Evolutionary conservation across 2,797 vertebrate species (phyloP).

Genomic region (Microctenopoma stevenorrisi): DNA sequence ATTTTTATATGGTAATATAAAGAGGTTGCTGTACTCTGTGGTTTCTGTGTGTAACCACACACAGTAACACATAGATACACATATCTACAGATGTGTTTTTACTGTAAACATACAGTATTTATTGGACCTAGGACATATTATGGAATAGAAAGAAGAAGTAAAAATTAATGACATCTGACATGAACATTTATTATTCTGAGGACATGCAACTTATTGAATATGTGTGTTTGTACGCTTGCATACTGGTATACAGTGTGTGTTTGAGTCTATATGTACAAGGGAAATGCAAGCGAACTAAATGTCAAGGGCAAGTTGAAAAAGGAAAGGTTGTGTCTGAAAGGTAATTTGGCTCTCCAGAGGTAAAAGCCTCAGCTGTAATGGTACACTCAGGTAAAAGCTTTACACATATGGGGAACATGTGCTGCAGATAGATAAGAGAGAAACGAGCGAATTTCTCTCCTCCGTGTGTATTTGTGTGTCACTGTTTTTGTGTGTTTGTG

Average conservation of each 20-base stretch:
- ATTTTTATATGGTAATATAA: too few relatives aligned
- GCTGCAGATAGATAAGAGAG: slow-evolving; percentile 82
- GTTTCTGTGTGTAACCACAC: background rate
- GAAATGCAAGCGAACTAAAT: slow-evolving; percentile 76
- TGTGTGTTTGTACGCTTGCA: background rate
- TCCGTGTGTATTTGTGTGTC: slow-evolving; percentile 56
- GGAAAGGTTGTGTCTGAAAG: slow-evolving; percentile 77
- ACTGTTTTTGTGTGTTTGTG: slow-evolving; percentile 27
- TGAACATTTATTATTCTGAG: slow-evolving; percentile 7
- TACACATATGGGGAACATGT: slow-evolving; percentile 83
- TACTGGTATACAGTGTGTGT: slow-evolving; percentile 19
- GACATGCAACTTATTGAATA: slow-evolving; percentile 24
- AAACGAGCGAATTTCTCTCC: slow-evolving; percentile 58
- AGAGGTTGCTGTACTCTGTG: background rate
- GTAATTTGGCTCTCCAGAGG: slow-evolving; percentile 80
- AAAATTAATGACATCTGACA: slow-evolving; percentile 9
- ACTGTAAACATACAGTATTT: background rate
- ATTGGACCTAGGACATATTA: background rate
- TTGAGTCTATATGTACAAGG: slow-evolving; percentile 55
- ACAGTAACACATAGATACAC: background rate
- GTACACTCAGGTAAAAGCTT: slow-evolving; percentile 79
- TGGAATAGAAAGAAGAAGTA: background rate
- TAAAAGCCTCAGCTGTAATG: slow-evolving; percentile 78
- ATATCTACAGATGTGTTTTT: background rate
- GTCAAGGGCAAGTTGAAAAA: slow-evolving; percentile 79